Evolutionary conservation across 2,797 vertebrate species (phyloP).

Genomic region (Syngnathus rostellatus): DNA sequence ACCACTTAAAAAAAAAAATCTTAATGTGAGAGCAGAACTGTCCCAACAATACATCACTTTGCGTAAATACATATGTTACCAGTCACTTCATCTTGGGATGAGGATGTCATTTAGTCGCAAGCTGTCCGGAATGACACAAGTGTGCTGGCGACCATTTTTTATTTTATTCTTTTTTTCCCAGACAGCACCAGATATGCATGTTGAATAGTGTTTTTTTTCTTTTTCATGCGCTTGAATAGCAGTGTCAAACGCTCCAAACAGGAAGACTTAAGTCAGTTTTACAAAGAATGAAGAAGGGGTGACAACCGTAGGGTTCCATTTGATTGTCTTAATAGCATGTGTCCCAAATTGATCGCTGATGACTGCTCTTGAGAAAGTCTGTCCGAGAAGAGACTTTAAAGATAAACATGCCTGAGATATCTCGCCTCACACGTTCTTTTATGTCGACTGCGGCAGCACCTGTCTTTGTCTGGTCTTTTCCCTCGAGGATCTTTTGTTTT

Average conservation of each 20-base stretch:
- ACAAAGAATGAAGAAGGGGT: slow-evolving; percentile 44
- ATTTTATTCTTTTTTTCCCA: slow-evolving; percentile 20
- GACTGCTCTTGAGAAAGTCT: slow-evolving; percentile 1
- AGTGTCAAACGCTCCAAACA: slow-evolving; percentile 44
- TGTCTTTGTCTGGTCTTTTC: slow-evolving; percentile 11
- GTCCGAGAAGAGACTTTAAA: not conserved
- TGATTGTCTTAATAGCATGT: slow-evolving; percentile 49
- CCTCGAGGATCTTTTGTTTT: not conserved
- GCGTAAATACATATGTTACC: slow-evolving; percentile 42
- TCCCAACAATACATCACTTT: slow-evolving; percentile 38
- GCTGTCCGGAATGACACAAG: slow-evolving; percentile 51
- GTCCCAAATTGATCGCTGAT: slow-evolving; percentile 1
- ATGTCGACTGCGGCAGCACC: slow-evolving; percentile 10
- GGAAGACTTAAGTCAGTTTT: slow-evolving; percentile 47
- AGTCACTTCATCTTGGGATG: slow-evolving; percentile 64
- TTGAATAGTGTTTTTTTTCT: slow-evolving; percentile 41
- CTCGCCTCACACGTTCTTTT: slow-evolving; percentile 18
- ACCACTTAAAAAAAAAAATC: slow-evolving; percentile 4
- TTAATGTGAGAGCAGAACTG: slow-evolving; percentile 54
- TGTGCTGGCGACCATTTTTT: slow-evolving; percentile 45
- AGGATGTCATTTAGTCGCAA: slow-evolving; percentile 47
- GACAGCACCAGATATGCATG: slow-evolving; percentile 59
- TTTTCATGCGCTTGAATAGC: slow-evolving; percentile 36
- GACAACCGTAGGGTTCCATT: slow-evolving; percentile 60
- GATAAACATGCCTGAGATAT: slow-evolving; percentile 2